Conservation (phyloP, 2,113 vertebrate species). For the Felis catus region F.catus_Fca126_mat1.0 CM031415.1:105843001-105843500, state of each 20-base stretch:
- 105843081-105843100: background rate
- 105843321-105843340: background rate
- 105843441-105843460: background rate
- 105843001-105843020: background rate
- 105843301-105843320: background rate
- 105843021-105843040: background rate
- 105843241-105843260: background rate
- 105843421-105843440: background rate
- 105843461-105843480: accelerated
- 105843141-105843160: background rate
- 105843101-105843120: background rate
- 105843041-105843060: background rate
- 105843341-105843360: background rate
- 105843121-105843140: background rate
- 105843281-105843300: background rate
- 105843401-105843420: background rate
- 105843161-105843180: background rate
- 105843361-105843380: background rate
- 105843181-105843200: background rate
- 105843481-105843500: background rate
- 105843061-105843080: background rate
- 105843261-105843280: background rate
- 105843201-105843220: background rate
- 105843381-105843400: background rate
- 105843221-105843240: background rate